Evolutionary conservation across 2,888 invertebrate species (phyloP), one percentile per base, ranked within the genome.

Genomic region (Antheraea assamensis): DNA sequence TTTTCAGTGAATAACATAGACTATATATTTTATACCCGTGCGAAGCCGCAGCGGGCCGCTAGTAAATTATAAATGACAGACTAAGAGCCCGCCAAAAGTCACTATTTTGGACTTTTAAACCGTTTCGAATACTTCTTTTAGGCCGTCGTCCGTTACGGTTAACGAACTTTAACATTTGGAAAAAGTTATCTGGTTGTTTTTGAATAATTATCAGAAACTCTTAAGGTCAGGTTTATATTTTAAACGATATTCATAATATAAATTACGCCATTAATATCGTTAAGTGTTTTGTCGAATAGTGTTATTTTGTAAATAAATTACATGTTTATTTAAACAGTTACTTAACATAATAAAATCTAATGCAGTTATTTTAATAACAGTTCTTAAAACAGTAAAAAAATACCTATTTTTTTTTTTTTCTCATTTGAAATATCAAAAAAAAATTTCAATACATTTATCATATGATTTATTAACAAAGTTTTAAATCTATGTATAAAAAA

Each of bases 231-330:
- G 66, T 66, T 66, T 66, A 31, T 66, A 3, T 31, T 66, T 66
- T 30, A 31, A 17, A 10, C 24, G 66, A 66, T 31, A 17, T 31
- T 30, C 31, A 31, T 19, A 30, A 31, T 35, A 35, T 35, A 68
- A 35, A 68, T 68, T 21, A 35, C 31, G 2, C 21, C n/a, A 68
- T 68, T 68, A 35, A 35, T 35, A 68, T 21, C n/a, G 35, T 68
- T 68, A 68, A 68, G 68, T 68, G 68, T 68, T 68, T 35, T n/a
- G 31, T 68, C 68, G 8, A 0, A 35, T 68, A 68, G 35, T 68
- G 66, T 35, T 68, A 68, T 68, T 21, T 35, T 68, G 21, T 68
- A 19, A 35, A 13, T 68, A 31, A 68, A 68, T 68, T 35, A 35
- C 3, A 1, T 35, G 35, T n/a, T 64, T 30, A 64, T 64, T 17